These are phyloP conservation scores for Saccopteryx leptura DNA, from an alignment of 2,113 vertebrate genomes.

Conservation along the genomic window DNA sequence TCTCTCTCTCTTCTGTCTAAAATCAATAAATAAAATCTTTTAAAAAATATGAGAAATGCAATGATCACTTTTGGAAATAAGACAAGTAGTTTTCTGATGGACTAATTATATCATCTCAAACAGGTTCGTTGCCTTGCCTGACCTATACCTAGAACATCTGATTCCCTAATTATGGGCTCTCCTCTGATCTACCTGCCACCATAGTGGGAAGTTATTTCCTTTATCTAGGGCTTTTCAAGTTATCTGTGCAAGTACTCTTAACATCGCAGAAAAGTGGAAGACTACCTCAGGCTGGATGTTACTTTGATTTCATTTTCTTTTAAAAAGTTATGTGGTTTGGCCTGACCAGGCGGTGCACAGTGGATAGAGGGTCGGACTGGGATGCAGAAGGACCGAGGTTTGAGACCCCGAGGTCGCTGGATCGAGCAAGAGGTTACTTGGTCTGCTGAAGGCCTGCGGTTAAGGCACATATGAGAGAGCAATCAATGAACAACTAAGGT, in stretches of 20 bases:
- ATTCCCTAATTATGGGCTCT: not conserved
- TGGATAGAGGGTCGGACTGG: no score
- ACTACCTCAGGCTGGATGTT: not conserved
- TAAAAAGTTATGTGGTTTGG: not conserved
- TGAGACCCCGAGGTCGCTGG: no score
- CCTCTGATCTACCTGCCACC: not conserved
- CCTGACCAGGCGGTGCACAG: no score
- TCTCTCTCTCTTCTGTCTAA: no score
- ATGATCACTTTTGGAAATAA: slow-evolving; percentile 13
- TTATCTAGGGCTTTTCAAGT: not conserved
- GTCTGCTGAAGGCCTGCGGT: no score
- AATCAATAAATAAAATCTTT: no score
- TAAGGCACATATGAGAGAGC: no score
- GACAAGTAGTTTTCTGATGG: not conserved
- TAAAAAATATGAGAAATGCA: not conserved
- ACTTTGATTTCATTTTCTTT: no score
- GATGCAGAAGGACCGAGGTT: no score
- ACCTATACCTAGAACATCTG: not conserved
- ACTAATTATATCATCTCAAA: not conserved
- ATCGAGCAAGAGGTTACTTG: no score
- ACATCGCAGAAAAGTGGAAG: not conserved
- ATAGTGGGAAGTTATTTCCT: slow-evolving; percentile 1
- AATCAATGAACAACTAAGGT: no score
- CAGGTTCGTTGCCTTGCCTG: not conserved
- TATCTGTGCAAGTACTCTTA: not conserved